phyloP scores from a whole-genome alignment of 1,140 invertebrate genomes.

The Babylonia areolata region DNA sequence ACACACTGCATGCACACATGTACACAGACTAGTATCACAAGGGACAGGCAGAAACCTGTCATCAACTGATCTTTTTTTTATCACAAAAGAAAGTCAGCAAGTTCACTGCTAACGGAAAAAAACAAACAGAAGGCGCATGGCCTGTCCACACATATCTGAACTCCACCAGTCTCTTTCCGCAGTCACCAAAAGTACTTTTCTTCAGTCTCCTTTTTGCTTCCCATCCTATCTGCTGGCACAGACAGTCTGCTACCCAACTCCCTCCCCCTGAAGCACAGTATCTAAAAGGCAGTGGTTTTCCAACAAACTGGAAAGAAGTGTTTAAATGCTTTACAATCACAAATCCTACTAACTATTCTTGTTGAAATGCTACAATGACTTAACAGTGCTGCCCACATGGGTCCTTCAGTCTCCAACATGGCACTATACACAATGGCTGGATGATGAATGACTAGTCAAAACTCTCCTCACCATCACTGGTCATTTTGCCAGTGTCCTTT shows the following conservation, averaged over 20 bases:
- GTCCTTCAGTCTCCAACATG: not conserved
- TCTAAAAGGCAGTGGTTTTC: not conserved
- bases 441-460: not conserved
- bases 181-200: no score
- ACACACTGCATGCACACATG: not conserved
- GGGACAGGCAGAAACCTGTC: not conserved
- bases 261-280: not conserved
- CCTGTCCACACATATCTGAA: not conserved
- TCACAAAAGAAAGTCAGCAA: not conserved
- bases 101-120: not conserved
- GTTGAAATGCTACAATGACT: not conserved
- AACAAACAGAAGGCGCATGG: not conserved
- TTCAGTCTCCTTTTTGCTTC: not conserved
- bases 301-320: not conserved
- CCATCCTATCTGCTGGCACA: no score
- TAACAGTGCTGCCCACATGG: no score
- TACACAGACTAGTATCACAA: constrained; percentile 10
- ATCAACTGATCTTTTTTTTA: not conserved
- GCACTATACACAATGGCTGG: not conserved
- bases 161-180: not conserved
- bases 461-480: not conserved
- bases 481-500: not conserved
- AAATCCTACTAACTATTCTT: not conserved
- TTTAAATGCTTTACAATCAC: not conserved
- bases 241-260: not conserved